These are phyloP conservation scores for Drosophila nigricruria DNA, from an alignment of 2,888 invertebrate species.

Conservation along the genomic window DNA sequence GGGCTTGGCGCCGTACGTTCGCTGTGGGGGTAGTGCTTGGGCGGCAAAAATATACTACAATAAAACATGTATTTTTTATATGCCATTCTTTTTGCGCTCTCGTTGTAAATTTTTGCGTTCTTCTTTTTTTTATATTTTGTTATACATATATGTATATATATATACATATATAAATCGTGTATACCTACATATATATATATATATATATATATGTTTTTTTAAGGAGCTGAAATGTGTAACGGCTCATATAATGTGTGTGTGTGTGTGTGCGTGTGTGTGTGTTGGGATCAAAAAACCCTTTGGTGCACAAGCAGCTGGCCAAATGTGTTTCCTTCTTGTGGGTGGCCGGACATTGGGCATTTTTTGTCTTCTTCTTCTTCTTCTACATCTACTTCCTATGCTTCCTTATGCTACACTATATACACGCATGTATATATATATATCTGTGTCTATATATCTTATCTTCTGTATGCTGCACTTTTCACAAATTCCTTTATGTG, in stretches of 20 bases:
- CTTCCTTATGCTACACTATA: constrained; percentile 9
- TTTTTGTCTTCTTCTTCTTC: constrained; percentile 20
- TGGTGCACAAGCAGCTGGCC: constrained; percentile 49
- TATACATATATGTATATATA: constrained; percentile 5
- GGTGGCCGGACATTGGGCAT: constrained; percentile 64
- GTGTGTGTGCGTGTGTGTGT: constrained; percentile 20
- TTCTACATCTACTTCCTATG: constrained; percentile 2
- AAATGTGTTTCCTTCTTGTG: constrained; percentile 48
- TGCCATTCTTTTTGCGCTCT: constrained; percentile 63
- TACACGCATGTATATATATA: constrained; percentile 6
- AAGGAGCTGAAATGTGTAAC: constrained; percentile 71
- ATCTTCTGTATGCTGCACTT: constrained; percentile 26
- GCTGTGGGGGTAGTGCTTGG: constrained; percentile 45
- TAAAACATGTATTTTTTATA: constrained; percentile 80
- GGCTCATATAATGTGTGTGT: constrained; percentile 46
- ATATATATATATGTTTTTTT: constrained; percentile 43
- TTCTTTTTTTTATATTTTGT: constrained; percentile 35
- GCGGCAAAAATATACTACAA: constrained; percentile 82
- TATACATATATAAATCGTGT: constrained; percentile 3
- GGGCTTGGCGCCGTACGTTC: constrained; percentile 24
- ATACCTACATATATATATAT: constrained; percentile 6
- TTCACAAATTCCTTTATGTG: constrained; percentile 45
- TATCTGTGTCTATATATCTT: constrained; percentile 17
- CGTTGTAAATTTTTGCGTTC: constrained; percentile 50
- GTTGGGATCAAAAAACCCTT: constrained; percentile 69